Conservation (phyloP, 2,113 vertebrate genomes). For the Lipotes vexillifer region DNA sequence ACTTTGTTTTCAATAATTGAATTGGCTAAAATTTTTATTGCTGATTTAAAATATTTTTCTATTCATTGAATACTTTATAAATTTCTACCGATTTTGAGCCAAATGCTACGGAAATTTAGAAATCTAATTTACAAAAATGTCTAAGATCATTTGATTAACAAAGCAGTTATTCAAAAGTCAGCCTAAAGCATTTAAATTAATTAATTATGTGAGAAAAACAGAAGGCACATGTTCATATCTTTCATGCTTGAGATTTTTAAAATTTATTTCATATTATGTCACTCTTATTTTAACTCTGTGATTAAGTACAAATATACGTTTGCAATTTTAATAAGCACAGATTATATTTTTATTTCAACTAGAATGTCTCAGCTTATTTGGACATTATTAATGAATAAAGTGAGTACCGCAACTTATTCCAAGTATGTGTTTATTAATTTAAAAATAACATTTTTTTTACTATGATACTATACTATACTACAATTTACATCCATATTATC, state of each 20-base stretch:
- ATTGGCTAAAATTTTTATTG: not conserved
- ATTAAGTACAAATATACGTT: not conserved
- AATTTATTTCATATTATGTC: not conserved
- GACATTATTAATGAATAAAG: not conserved
- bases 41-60: not conserved
- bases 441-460: not conserved
- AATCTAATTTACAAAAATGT: not conserved
- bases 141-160: not conserved
- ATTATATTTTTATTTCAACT: not conserved
- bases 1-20: not conserved
- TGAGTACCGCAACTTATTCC: not conserved
- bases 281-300: not conserved
- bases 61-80: not conserved
- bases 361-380: not conserved
- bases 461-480: not conserved
- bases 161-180: not conserved
- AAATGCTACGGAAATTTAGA: not conserved
- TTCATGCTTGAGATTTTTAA: not conserved
- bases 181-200: not conserved
- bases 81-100: not conserved
- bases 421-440: not conserved
- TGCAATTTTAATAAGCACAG: not conserved
- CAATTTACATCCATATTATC: not conserved
- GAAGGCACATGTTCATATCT: not conserved
- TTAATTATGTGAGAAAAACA: not conserved